Evolutionary conservation across 2,888 invertebrate species (phyloP).

Genomic region (Fragum whitleyi): DNA sequence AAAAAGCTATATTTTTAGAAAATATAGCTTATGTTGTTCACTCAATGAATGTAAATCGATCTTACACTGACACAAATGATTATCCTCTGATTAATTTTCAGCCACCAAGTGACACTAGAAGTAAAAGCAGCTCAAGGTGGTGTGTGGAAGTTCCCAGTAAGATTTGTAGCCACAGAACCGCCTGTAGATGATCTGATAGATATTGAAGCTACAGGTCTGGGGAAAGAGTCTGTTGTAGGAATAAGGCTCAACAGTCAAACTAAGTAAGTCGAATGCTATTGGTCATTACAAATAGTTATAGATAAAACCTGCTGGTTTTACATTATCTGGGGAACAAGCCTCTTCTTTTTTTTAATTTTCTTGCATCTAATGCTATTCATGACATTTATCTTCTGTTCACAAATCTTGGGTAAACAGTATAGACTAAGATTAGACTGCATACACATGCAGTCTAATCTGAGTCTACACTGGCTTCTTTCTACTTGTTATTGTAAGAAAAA

Average conservation of each 20-base stretch:
- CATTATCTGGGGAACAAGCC: not conserved
- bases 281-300: not conserved
- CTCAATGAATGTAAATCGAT: no score
- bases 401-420: no score
- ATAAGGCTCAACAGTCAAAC: slow-evolving; percentile 83
- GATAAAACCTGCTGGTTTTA: not conserved
- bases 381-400: no score
- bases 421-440: no score
- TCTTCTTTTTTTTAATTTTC: slow-evolving; percentile 33
- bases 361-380: no score
- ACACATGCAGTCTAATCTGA: no score
- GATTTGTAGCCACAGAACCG: slow-evolving; percentile 83
- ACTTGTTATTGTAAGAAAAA: no score
- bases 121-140: slow-evolving; percentile 83
- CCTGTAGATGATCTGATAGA: slow-evolving; percentile 83
- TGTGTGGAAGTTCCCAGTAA: slow-evolving; percentile 84
- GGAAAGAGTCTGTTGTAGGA: slow-evolving; percentile 80
- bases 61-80: no score
- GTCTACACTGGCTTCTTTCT: no score
- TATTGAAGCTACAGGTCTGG: slow-evolving; percentile 83
- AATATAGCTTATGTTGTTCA: no score
- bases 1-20: no score
- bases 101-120: slow-evolving; percentile 78
- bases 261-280: slow-evolving; percentile 71
- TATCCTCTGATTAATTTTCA: no score